Conservation (phyloP, 2,113 vertebrate genomes). For the Tragelaphus scriptus region DNA sequence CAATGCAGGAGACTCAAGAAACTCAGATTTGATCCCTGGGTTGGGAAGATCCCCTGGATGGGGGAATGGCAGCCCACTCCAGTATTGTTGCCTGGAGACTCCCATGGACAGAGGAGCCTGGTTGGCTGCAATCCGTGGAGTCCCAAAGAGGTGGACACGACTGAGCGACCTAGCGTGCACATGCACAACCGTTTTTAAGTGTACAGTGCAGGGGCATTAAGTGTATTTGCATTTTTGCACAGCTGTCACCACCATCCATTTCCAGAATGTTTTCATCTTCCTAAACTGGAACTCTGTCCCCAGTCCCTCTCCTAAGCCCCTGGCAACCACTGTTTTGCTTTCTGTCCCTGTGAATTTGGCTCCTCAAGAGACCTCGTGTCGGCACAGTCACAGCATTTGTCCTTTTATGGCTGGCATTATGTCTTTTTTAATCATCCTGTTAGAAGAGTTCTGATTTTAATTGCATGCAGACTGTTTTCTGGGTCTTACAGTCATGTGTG, state of each 20-base stretch:
- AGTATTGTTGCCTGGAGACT: not conserved
- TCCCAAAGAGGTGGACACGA: not conserved
- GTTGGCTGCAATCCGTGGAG: not conserved
- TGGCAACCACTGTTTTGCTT: not conserved
- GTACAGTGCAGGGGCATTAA: not conserved
- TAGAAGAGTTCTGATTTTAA: not conserved
- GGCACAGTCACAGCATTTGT: not conserved
- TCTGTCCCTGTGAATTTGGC: not conserved
- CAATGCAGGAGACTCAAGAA: not conserved
- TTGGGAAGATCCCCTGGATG: not conserved
- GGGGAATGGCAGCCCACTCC: not conserved
- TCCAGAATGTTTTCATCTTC: not conserved
- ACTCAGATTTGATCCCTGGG: not conserved
- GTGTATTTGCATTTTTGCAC: not conserved
- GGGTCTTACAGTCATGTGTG: not conserved
- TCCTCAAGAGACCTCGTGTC: not conserved
- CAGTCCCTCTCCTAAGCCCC: not conserved
- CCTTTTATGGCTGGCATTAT: not conserved
- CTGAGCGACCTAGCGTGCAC: not conserved
- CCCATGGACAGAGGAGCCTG: not conserved
- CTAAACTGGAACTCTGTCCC: not conserved
- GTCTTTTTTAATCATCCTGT: not conserved
- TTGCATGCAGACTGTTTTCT: not conserved
- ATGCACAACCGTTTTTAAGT: fast-evolving
- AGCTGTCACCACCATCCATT: not conserved